Conservation (phyloP, 2,888 invertebrate species). For the Tetrapedia diversipes region DNA sequence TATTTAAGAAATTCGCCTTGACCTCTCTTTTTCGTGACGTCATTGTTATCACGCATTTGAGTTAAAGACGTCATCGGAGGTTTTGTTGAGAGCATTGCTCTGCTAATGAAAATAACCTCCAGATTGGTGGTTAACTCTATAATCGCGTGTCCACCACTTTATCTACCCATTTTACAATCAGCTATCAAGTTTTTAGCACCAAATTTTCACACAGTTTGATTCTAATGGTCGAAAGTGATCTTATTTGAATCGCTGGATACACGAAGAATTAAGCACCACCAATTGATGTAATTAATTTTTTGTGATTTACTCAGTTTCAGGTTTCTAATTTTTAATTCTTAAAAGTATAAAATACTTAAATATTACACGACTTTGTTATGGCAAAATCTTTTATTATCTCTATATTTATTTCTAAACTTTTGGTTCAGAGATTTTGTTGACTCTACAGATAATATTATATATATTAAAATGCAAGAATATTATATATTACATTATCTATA, state of each 20-base stretch:
- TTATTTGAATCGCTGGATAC: conserved; percentile 34
- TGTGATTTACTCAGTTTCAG: background rate
- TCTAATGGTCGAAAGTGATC: conserved; percentile 21
- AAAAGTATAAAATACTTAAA: too few relatives aligned
- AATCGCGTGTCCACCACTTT: conserved; percentile 70
- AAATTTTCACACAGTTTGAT: conserved; percentile 48
- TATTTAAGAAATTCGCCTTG: conserved; percentile 64
- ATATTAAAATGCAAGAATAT: too few relatives aligned
- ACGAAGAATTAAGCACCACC: background rate
- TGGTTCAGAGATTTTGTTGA: too few relatives aligned
- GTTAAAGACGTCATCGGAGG: conserved; percentile 64
- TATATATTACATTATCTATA: too few relatives aligned
- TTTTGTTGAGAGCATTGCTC: conserved; percentile 44
- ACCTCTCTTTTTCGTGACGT: conserved; percentile 70
- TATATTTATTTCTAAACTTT: too few relatives aligned
- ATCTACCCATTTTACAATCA: conserved; percentile 59
- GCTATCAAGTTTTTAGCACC: conserved; percentile 32
- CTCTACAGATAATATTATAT: too few relatives aligned
- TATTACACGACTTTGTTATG: too few relatives aligned
- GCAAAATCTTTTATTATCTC: too few relatives aligned
- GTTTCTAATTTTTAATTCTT: too few relatives aligned
- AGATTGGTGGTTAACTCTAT: conserved; percentile 52
- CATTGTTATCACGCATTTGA: conserved; percentile 57
- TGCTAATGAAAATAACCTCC: conserved; percentile 65
- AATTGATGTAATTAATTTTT: background rate